Percentiles rank a stretch among this genome's conserved stretches.
Evolutionary conservation across 2,113 vertebrate species (phyloP).

Genomic region (Elephantulus edwardii): DNA sequence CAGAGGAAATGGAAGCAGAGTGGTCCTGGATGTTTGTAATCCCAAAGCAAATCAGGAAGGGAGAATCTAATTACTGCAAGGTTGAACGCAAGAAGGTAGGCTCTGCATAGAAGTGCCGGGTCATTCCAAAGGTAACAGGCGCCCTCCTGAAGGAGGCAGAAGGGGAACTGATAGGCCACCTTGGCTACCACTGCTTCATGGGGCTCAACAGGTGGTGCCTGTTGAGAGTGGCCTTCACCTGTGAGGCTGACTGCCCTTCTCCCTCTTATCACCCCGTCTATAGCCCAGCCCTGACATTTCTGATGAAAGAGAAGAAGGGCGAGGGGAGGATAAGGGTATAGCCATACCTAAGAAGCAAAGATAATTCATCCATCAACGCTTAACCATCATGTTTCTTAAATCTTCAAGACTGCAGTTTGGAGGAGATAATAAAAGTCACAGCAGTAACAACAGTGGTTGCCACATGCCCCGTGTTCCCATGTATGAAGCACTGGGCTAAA

Average conservation of each 20-base stretch:
- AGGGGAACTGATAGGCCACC: background rate
- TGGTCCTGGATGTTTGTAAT: background rate
- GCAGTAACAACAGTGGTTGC: no score
- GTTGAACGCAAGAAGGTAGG: background rate
- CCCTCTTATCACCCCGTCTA: background rate
- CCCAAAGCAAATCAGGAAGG: background rate
- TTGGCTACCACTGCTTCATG: background rate
- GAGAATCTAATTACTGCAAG: background rate
- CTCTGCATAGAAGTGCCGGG: background rate
- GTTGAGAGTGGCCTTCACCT: no score
- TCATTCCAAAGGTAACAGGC: background rate
- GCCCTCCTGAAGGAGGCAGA: background rate
- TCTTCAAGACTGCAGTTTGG: background rate
- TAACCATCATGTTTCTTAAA: background rate
- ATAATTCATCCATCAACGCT: background rate
- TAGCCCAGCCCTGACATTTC: background rate
- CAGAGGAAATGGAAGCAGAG: background rate
- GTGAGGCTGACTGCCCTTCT: no score
- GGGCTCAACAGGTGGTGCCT: background rate
- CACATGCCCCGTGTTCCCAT: background rate
- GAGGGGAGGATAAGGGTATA: background rate
- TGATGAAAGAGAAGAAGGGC: background rate
- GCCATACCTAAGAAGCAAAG: background rate
- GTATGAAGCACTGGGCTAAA: background rate
- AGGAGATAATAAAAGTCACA: background rate